Conservation (phyloP, 2,797 vertebrate species). For the Cyclopterus lumpus region DNA sequence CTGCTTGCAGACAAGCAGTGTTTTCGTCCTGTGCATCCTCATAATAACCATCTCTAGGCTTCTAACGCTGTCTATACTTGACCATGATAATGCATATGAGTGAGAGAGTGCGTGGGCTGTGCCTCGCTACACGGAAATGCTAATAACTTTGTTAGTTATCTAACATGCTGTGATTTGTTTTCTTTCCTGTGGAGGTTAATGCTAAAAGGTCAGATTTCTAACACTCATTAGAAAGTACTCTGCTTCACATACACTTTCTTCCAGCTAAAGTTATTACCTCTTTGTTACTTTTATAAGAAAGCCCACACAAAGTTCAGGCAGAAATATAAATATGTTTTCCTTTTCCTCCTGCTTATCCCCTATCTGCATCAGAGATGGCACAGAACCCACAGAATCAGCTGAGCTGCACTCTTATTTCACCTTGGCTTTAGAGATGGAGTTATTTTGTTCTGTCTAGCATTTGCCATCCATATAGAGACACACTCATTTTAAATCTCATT, state of each 20-base stretch:
- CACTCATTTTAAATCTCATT: constrained; percentile 34
- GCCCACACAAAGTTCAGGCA: constrained; percentile 22
- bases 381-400: constrained; percentile 37
- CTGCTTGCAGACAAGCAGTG: background rate
- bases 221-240: constrained; percentile 74
- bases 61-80: constrained; percentile 38
- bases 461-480: constrained; percentile 21
- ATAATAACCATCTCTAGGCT: constrained; percentile 27
- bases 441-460: constrained; percentile 9
- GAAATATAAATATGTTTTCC: constrained; percentile 20
- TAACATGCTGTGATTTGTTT: constrained; percentile 61
- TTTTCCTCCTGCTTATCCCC: constrained; percentile 25
- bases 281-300: constrained; percentile 63
- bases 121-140: constrained; percentile 67
- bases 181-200: constrained; percentile 62
- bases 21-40: constrained; percentile 21
- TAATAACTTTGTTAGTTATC: constrained; percentile 72
- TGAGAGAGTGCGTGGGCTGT: constrained; percentile 54
- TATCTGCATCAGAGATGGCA: constrained; percentile 28
- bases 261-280: constrained; percentile 70
- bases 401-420: constrained; percentile 47
- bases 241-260: constrained; percentile 47
- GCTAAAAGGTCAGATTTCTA: constrained; percentile 52
- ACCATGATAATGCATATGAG: constrained; percentile 73
- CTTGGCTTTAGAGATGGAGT: constrained; percentile 19